Evolutionary conservation across 2,797 vertebrate species (phyloP).

Genomic region (Euthynnus affinis): DNA sequence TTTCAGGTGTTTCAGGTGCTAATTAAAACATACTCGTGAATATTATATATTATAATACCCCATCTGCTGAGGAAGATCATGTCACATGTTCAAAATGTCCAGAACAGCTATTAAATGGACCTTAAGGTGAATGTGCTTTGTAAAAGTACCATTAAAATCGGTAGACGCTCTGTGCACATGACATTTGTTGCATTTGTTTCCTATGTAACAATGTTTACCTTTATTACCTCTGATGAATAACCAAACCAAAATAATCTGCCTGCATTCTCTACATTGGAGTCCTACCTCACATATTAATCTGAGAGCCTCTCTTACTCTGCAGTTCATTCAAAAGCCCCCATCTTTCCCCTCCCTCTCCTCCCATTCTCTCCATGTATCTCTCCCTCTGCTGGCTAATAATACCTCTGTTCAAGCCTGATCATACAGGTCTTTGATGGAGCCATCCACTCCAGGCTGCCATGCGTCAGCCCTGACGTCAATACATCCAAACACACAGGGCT

Average conservation of each 20-base stretch:
- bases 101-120: too few species aligned
- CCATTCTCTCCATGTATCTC: conserved; percentile 47
- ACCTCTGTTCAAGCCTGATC: conserved; percentile 67
- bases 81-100: not conserved
- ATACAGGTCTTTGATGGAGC: conserved; percentile 78
- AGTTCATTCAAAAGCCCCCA: conserved; percentile 39
- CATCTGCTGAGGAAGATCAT: too few species aligned
- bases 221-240: not conserved
- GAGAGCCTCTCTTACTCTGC: not conserved
- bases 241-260: not conserved
- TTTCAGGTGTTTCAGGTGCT: too few species aligned
- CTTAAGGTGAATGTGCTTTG: not conserved
- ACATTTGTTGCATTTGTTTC: not conserved
- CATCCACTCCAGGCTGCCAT: conserved; percentile 75
- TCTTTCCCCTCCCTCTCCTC: not conserved
- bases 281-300: not conserved
- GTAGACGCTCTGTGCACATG: not conserved
- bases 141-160: not conserved
- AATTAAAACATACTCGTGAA: too few species aligned
- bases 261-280: not conserved
- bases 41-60: too few species aligned
- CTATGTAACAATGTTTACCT: not conserved
- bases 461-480: conserved; percentile 87
- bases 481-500: conserved; percentile 67
- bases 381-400: conserved; percentile 78